A percentile compares a stretch with the other conserved stretches of the same genome.
phyloP scores from a whole-genome alignment of 2,113 vertebrate species.

The Syrmaticus mikado region DNA sequence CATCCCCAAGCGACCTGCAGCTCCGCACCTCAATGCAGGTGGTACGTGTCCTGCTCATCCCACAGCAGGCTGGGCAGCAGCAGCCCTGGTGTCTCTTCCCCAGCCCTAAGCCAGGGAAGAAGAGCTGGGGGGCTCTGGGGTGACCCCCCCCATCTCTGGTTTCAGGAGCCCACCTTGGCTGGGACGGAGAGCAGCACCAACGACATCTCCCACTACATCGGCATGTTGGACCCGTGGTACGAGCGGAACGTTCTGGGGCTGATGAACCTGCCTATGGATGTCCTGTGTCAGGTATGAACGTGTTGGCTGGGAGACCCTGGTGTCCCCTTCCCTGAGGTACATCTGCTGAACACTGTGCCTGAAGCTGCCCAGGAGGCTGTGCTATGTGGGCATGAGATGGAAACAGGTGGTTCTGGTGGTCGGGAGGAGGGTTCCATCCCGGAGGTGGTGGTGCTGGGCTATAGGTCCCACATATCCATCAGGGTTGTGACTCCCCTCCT shows the following conservation, averaged over 20 bases:
- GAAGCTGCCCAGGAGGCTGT: background rate
- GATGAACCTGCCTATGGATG: constrained; percentile 86
- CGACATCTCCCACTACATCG: constrained; percentile 91
- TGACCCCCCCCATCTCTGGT: background rate
- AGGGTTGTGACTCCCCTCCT: fast-evolving
- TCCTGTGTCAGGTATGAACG: constrained; percentile 88
- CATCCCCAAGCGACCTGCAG: background rate
- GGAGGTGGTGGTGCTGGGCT: fast-evolving
- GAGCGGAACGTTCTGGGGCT: constrained; percentile 91
- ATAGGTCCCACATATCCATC: fast-evolving
- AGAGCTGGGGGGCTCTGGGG: too few relatives aligned
- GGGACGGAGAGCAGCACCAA: constrained; percentile 87
- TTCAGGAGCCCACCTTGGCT: constrained; percentile 40
- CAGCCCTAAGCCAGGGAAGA: background rate
- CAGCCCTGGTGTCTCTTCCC: background rate
- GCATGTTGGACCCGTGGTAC: constrained; percentile 98
- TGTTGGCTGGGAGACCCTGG: background rate
- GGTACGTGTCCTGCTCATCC: constrained; percentile 33
- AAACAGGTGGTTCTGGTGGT: background rate
- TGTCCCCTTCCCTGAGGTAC: fast-evolving
- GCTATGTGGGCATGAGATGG: fast-evolving
- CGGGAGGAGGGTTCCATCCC: background rate
- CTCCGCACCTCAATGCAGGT: background rate
- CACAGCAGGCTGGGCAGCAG: background rate
- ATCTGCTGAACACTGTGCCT: fast-evolving